phyloP scores from a whole-genome alignment of 1,140 invertebrate genomes.

The Drosophila asahinai region DNA sequence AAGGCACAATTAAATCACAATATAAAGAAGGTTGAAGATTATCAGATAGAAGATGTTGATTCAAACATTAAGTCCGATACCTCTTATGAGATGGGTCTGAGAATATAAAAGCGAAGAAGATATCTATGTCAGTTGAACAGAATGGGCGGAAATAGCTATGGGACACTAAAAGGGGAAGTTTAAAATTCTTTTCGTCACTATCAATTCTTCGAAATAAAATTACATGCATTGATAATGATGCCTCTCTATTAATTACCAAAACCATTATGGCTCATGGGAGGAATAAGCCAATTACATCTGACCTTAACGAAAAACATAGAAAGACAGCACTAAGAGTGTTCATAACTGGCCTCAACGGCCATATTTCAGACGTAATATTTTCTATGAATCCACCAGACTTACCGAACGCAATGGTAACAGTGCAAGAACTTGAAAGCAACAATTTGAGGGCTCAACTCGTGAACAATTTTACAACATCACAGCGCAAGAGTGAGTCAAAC shows the following conservation, averaged over 20 bases:
- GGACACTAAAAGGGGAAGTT: too few relatives aligned
- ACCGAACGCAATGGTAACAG: constrained; percentile 11
- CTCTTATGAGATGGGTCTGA: not conserved
- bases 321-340: constrained; percentile 3
- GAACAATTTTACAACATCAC: too few relatives aligned
- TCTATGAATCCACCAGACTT: constrained; percentile 17
- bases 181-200: too few relatives aligned
- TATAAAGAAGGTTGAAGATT: not conserved
- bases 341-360: constrained; percentile 14
- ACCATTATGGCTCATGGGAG: constrained; percentile 22
- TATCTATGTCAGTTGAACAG: not conserved
- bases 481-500: not conserved
- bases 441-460: not conserved
- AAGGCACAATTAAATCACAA: not conserved
- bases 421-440: not conserved
- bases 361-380: not conserved
- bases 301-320: constrained; percentile 16
- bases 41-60: not conserved
- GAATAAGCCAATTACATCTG: constrained; percentile 5
- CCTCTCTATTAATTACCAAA: constrained; percentile 8
- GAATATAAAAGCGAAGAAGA: not conserved
- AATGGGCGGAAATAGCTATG: too few relatives aligned
- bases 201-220: too few relatives aligned
- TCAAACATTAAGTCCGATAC: not conserved
- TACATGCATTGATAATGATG: too few relatives aligned